These are phyloP conservation scores for Deilephila elpenor DNA, from an alignment of 2,888 invertebrate genomes.

Conservation along the genomic window DNA sequence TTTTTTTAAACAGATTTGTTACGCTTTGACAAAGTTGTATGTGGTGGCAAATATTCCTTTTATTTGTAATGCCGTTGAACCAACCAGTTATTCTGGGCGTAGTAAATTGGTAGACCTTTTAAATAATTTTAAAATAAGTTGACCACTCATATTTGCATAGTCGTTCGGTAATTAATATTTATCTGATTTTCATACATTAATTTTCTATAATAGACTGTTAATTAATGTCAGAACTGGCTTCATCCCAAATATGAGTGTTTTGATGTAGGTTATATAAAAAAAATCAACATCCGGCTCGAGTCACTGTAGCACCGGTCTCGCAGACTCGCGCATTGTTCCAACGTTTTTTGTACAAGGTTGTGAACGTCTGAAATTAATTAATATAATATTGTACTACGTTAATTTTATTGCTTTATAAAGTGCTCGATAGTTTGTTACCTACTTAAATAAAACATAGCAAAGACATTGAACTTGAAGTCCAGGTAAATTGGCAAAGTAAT, in stretches of 20 bases:
- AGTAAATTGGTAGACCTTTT: not conserved
- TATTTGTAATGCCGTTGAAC: not conserved
- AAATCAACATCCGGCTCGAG: slow-evolving; percentile 11
- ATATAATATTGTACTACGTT: not conserved
- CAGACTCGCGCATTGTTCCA: slow-evolving; percentile 12
- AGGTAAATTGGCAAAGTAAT: not conserved
- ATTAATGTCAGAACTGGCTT: not conserved
- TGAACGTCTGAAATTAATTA: slow-evolving; percentile 24
- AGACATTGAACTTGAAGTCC: not conserved
- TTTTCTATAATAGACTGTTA: not conserved
- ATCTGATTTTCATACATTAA: not conserved
- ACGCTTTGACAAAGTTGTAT: not conserved
- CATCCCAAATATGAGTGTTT: not conserved
- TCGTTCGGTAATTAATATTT: slow-evolving; percentile 4
- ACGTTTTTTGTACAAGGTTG: slow-evolving; percentile 10
- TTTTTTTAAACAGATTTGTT: not conserved
- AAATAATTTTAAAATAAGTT: not conserved
- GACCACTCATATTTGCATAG: not conserved
- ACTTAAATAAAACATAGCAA: not conserved
- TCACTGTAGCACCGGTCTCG: slow-evolving; percentile 8
- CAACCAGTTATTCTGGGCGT: slow-evolving; percentile 9
- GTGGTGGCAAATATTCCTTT: not conserved
- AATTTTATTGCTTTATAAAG: not conserved
- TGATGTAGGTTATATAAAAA: slow-evolving; percentile 5
- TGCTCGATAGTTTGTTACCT: not conserved